Conservation (phyloP, 2,888 invertebrate species). For the Cephalotes varians region DNA sequence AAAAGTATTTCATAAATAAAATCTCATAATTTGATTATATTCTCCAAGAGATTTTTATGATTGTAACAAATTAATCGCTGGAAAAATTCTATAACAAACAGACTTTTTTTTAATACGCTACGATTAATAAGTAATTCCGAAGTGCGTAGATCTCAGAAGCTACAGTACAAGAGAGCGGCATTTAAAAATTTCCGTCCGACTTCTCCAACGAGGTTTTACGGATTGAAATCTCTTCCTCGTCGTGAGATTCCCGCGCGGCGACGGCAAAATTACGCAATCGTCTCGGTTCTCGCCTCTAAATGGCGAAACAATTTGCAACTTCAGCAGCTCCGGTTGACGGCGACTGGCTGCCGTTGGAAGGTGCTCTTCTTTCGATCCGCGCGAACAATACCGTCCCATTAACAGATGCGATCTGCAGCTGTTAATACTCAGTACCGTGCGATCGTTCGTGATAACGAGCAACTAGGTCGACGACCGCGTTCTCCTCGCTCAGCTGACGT, state of each 20-base stretch:
- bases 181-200: conserved; percentile 12
- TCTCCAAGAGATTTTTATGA: background rate
- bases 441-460: conserved; percentile 59
- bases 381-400: conserved; percentile 60
- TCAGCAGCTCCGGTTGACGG: conserved; percentile 13
- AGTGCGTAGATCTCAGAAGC: background rate
- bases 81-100: background rate
- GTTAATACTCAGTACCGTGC: conserved; percentile 56
- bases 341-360: conserved; percentile 24
- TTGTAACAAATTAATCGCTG: background rate
- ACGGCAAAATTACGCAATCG: conserved; percentile 30
- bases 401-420: conserved; percentile 60
- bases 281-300: conserved; percentile 36
- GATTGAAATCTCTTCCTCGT: conserved; percentile 37
- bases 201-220: background rate
- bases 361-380: conserved; percentile 50
- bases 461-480: conserved; percentile 58
- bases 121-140: background rate
- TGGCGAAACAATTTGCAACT: conserved; percentile 49
- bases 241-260: conserved; percentile 4
- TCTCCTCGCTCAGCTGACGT: conserved; percentile 55
- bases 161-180: background rate
- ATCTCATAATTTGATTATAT: background rate
- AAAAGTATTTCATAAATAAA: background rate
- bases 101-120: background rate